Base-by-base conservation (phyloP, 2,113 vertebrate species). In the Rhagologus leucostigma region DNA sequence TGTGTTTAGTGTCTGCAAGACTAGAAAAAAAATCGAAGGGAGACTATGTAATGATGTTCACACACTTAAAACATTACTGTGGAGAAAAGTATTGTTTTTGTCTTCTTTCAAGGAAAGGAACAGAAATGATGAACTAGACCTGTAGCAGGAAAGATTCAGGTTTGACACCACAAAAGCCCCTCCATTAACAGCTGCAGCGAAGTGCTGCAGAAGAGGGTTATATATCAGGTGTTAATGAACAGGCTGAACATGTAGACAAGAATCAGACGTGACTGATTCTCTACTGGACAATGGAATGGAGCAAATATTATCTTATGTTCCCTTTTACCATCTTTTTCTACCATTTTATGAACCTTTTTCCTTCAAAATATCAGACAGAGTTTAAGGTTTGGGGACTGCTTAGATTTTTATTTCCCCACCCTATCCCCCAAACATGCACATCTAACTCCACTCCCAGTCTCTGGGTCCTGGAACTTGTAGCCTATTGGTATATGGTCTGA, bases 201-300 rank as follows among this genome's bases (percentile, higher is more conserved):
- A 60, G 10, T 47, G 11, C 29, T 52, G 35, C 39, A 65, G 33
- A 57, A 86, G 6, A 67, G 11, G 2, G 3, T 71, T 4, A 2
- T 33, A 11, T 3, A 59, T 60, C 42, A 11, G 4, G 5, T 55
- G 18, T 93, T 69, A 50, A 85, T 47, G 16, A 60, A 30, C 27
- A 71, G 30, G 33, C 15, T 52, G 17, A 57, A 47, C 11, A 4
- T 14, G 35, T 16, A 71, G 33, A 23, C 19, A 87, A 73, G 26
- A 89, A 49, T 33, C 21, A 42, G 18, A 42, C 2, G 9, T 6
- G 5, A 22, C 5, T 11, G 11, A 78, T 59, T 69, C 23, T 81
- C 39, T 59, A 0, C 21, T 44, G 10, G 7, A 16, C n/a, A 50
- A 80, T 0, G 0, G 27, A 13, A 29, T 81, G 35, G 14, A 75